phyloP scores from a whole-genome alignment of 2,888 invertebrate genomes.

The Lamproptera curius region DNA sequence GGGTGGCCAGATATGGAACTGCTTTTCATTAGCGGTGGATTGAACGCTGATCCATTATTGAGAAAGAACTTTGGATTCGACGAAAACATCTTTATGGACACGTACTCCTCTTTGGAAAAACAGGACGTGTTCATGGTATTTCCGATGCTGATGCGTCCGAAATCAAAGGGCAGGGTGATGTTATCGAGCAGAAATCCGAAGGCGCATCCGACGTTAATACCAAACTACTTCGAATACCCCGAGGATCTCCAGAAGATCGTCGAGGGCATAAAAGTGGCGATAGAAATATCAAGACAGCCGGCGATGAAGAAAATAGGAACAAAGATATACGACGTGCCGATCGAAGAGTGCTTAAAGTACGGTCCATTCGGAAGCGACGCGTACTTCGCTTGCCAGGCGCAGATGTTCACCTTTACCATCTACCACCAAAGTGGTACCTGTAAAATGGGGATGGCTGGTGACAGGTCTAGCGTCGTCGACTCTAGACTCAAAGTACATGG shows the following conservation, averaged over 20 bases:
- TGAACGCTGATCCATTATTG: constrained; percentile 66
- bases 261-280: constrained; percentile 79
- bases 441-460: constrained; percentile 79
- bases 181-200: constrained; percentile 85
- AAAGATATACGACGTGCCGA: constrained; percentile 77
- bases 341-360: constrained; percentile 77
- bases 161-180: constrained; percentile 82
- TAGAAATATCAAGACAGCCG: constrained; percentile 77
- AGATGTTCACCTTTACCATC: constrained; percentile 82
- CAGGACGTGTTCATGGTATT: constrained; percentile 75
- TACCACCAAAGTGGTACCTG: constrained; percentile 84
- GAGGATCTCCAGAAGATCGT: constrained; percentile 82
- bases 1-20: constrained; percentile 83
- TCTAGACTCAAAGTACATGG: constrained; percentile 81
- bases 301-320: constrained; percentile 79
- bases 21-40: constrained; percentile 77
- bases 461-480: constrained; percentile 81
- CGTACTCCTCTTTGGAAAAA: constrained; percentile 57
- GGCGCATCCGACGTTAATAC: constrained; percentile 84
- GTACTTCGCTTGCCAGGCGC: constrained; percentile 83
- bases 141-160: constrained; percentile 85
- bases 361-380: constrained; percentile 80
- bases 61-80: constrained; percentile 75
- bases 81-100: constrained; percentile 57
- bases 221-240: constrained; percentile 84